Evolutionary conservation across 2,888 invertebrate species (phyloP).

Genomic region (Ophion costatus): DNA sequence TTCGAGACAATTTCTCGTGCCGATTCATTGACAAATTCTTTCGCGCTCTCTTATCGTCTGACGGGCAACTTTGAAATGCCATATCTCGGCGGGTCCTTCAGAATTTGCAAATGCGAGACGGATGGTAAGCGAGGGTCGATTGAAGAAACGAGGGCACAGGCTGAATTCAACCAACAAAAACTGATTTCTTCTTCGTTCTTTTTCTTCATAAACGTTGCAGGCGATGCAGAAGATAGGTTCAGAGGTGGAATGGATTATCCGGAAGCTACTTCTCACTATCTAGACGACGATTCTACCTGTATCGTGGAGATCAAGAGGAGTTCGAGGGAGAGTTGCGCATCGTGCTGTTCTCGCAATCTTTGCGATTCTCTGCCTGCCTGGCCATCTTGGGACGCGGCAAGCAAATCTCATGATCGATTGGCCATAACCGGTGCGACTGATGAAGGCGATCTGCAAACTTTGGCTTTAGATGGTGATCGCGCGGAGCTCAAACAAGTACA

Average conservation of each 20-base stretch:
- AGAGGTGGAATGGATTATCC: slow-evolving; percentile 43
- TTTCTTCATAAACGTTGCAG: slow-evolving; percentile 12
- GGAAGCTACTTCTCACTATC: neutral
- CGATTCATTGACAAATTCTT: neutral
- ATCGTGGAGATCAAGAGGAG: neutral
- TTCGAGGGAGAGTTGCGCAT: neutral
- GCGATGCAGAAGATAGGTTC: slow-evolving; percentile 24
- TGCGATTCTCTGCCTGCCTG: slow-evolving; percentile 6
- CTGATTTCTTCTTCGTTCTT: neutral
- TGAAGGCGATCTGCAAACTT: neutral
- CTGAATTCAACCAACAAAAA: neutral
- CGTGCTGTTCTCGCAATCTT: neutral
- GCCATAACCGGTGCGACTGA: neutral
- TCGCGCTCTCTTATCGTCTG: neutral
- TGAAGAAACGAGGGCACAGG: neutral
- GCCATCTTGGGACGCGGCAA: neutral
- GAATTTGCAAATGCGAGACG: slow-evolving; percentile 30
- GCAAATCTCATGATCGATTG: neutral
- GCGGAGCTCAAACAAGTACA: slow-evolving; percentile 1
- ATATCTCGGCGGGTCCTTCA: neutral
- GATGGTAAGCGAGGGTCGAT: slow-evolving; percentile 3
- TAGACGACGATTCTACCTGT: neutral
- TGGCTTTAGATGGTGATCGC: neutral
- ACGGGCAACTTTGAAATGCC: slow-evolving; percentile 17
- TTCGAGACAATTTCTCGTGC: neutral